Conservation (phyloP, 2,797 vertebrate genomes). For the Anomalospiza imberbis region DNA sequence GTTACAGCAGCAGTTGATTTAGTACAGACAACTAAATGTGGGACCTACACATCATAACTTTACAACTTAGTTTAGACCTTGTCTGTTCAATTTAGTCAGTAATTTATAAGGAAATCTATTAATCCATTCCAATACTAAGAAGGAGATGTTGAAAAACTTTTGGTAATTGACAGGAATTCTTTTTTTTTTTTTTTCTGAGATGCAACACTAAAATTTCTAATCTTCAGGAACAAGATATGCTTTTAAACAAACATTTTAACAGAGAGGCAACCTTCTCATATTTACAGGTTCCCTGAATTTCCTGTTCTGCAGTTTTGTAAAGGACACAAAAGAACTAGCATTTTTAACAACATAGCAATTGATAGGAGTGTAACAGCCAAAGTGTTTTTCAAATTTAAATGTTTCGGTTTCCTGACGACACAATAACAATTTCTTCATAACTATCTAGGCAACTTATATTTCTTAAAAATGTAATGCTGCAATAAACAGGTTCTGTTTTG, state of each 20-base stretch:
- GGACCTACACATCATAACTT: neutral
- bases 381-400: neutral
- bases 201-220: neutral
- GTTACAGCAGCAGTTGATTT: neutral
- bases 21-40: neutral
- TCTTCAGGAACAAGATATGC: neutral
- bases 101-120: neutral
- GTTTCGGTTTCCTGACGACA: neutral
- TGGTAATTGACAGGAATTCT: neutral
- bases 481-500: neutral
- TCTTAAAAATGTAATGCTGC: neutral
- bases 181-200: neutral
- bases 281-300: neutral
- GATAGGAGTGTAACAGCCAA: neutral
- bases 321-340: neutral
- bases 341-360: neutral
- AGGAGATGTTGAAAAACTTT: neutral
- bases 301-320: neutral
- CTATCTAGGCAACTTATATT: neutral
- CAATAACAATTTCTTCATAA: neutral
- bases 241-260: neutral
- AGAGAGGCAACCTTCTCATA: neutral
- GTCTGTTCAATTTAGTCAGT: neutral
- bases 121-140: neutral
- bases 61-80: neutral